Evolutionary conservation across 2,888 invertebrate genomes (phyloP).

Genomic region (Ochropleura leucogaster): DNA sequence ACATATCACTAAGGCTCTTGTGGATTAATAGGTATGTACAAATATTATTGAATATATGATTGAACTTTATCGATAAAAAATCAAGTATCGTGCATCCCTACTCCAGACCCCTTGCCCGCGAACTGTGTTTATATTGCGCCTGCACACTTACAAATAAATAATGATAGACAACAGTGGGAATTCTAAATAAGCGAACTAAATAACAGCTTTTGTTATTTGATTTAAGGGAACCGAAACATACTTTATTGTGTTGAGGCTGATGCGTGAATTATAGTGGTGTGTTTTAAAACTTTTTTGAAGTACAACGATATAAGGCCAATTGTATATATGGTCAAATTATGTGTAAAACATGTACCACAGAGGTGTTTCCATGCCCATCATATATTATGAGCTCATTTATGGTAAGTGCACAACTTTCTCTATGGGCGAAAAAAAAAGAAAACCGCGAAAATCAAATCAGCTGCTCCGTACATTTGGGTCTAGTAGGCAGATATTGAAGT

Average conservation of each 20-base stretch:
- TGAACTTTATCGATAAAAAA: neutral
- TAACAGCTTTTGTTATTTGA: constrained; percentile 69
- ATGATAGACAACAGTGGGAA: constrained; percentile 72
- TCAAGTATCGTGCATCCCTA: neutral
- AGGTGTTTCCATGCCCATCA: too few relatives aligned
- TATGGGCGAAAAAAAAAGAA: neutral
- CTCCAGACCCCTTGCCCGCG: constrained; percentile 55
- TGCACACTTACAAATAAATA: constrained; percentile 73
- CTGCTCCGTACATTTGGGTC: too few relatives aligned
- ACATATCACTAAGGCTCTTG: neutral
- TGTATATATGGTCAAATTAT: neutral
- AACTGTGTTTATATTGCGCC: constrained; percentile 73
- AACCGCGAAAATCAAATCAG: too few relatives aligned
- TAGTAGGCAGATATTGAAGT: too few relatives aligned
- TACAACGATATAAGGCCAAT: constrained; percentile 3
- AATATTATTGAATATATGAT: neutral
- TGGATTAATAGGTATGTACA: neutral
- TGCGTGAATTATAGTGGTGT: constrained; percentile 29
- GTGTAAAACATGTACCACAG: neutral
- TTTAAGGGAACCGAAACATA: constrained; percentile 61
- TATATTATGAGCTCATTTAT: too few relatives aligned
- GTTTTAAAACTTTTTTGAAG: constrained; percentile 9
- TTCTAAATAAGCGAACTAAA: constrained; percentile 70
- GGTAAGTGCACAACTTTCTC: neutral
- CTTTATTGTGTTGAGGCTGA: constrained; percentile 44